Conservation (phyloP, 2,113 vertebrate genomes). For the Capricornis sumatraensis region DNA sequence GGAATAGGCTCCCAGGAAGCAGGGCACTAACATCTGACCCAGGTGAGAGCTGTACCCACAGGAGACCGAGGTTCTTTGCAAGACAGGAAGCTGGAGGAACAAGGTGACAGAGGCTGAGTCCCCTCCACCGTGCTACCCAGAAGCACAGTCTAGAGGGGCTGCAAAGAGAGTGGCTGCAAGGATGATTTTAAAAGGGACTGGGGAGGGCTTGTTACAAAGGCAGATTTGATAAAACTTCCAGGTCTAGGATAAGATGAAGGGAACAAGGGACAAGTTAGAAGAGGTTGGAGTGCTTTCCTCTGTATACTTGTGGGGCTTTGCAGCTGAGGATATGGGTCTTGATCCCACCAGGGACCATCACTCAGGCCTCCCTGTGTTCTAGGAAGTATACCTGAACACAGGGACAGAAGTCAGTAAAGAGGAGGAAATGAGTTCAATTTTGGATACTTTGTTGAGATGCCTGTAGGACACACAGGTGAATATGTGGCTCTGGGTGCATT, state of each 20-base stretch:
- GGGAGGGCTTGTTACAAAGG: not conserved
- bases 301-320: too few species aligned
- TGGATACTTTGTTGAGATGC: not conserved
- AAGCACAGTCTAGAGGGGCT: not conserved
- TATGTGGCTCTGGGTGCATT: not conserved
- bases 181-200: not conserved
- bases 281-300: not conserved
- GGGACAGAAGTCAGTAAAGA: not conserved
- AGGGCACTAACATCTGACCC: not conserved
- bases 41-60: not conserved
- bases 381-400: not conserved
- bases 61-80: not conserved
- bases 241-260: not conserved
- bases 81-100: not conserved
- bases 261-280: not conserved
- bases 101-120: not conserved
- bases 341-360: not conserved
- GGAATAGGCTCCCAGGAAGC: not conserved
- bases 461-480: not conserved
- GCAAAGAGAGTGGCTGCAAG: accelerated
- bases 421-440: not conserved
- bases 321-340: not conserved
- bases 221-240: not conserved
- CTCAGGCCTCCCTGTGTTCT: not conserved
- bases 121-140: not conserved